Conservation (phyloP, 2,888 invertebrate genomes). For the Euplagia quadripunctaria region DNA sequence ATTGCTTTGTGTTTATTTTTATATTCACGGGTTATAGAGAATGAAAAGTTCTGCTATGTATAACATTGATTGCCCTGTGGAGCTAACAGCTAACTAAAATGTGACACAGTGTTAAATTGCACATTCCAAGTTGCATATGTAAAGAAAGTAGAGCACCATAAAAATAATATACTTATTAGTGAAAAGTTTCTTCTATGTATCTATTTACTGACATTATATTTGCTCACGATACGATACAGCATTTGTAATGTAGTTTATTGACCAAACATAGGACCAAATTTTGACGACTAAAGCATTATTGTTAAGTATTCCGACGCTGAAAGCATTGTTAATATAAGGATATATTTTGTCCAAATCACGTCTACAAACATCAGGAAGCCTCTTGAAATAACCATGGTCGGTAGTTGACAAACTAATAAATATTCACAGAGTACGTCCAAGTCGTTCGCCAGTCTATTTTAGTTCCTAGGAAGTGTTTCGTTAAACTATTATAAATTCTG, state of each 20-base stretch:
- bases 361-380: constrained; percentile 9
- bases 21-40: too few relatives aligned
- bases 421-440: constrained; percentile 39
- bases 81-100: not conserved
- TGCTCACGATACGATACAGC: too few relatives aligned
- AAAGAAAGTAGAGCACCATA: not conserved
- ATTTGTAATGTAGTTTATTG: too few relatives aligned
- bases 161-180: not conserved
- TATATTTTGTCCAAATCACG: not conserved
- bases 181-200: too few relatives aligned
- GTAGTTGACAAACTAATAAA: constrained; percentile 48
- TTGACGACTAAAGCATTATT: not conserved
- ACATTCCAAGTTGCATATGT: not conserved
- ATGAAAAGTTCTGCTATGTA: not conserved
- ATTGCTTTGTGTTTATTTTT: too few relatives aligned
- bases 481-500: constrained; percentile 47
- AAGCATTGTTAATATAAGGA: not conserved
- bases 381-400: constrained; percentile 30
- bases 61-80: not conserved
- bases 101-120: not conserved
- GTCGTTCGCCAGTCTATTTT: constrained; percentile 50
- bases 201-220: too few relatives aligned
- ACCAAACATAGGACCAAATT: not conserved
- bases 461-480: constrained; percentile 59
- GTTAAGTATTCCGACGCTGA: not conserved